Base-by-base conservation (phyloP, 2,113 vertebrate genomes). In the Octodon degus region DNA sequence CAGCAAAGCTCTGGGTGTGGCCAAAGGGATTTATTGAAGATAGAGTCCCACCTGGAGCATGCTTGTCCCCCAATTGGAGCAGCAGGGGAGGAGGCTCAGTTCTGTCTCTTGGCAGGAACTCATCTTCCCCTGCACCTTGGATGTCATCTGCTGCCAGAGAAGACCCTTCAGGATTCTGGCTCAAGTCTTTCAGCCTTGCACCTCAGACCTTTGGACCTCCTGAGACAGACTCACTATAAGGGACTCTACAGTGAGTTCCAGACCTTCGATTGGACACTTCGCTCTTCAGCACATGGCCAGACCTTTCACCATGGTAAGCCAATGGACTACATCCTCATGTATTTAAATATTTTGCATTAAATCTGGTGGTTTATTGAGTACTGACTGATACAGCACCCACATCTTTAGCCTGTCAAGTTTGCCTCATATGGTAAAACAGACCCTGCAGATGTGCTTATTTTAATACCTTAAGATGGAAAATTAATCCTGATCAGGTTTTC, bases 41-140 rank as follows among this genome's bases (percentile, higher is more conserved):
- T 22, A 25, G 72, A 20, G n/a, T 2, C 4, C 4, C n/a, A 22
- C 20, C 37, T 2, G 4, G 22, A n/a, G 3, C 2, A 43, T 24
- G 72, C 4, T 43, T 43, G 37, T 43, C 40, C 9, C 40, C 72
- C 5, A 40, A 43, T 0, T 13, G 37, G 72, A 24, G 11, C 11
- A 43, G 37, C 4, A 43, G 40, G 40, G 22, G 43, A 43, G 40
- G 40, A 43, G 40, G 40, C 11, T 11, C 34, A 2, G 11, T 76
- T 43, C 22, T 25, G 40, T 14, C 2, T 43, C 72, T 25, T 37
- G 4, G 11, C 24, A 22, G 37, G 17, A 76, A 6, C 40, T 43
- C 24, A 11, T 6, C 40, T 76, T 76, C 40, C 0, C 72, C 72
- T 27, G 40, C 72, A 76, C 10, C 37, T 76, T 43, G n/a, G 70